Conservation (phyloP, 1,140 invertebrate genomes). For the Lasioglossum albipes region DNA sequence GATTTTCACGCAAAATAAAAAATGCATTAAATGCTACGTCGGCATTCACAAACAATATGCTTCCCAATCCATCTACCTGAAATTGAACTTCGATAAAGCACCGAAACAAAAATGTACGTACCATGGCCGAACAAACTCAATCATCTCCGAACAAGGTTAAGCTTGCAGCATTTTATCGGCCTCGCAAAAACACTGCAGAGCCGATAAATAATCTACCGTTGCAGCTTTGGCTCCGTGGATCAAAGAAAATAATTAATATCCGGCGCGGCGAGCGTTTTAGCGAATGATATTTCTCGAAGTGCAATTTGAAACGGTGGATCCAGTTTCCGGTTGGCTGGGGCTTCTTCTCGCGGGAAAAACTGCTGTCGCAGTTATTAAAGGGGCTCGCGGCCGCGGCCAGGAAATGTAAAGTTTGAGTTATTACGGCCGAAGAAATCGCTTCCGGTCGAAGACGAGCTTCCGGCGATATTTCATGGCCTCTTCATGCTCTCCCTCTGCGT, state of each 20-base stretch:
- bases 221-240: not conserved
- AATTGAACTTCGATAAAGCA: too few relatives aligned
- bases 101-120: too few relatives aligned
- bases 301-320: not conserved
- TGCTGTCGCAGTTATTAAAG: not conserved
- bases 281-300: not conserved
- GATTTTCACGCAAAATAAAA: too few relatives aligned
- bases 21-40: too few relatives aligned
- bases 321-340: not conserved
- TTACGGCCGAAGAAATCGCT: slow-evolving; percentile 14
- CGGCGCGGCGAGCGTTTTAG: not conserved
- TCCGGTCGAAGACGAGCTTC: slow-evolving; percentile 33
- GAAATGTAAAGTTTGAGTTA: slow-evolving; percentile 27
- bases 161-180: too few relatives aligned
- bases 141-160: too few relatives aligned
- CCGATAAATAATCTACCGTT: too few relatives aligned
- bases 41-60: too few relatives aligned
- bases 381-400: not conserved
- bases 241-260: not conserved
- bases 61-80: too few relatives aligned
- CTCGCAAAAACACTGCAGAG: too few relatives aligned
- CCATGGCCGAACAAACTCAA: too few relatives aligned
- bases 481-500: not conserved
- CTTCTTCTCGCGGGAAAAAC: not conserved
- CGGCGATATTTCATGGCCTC: slow-evolving; percentile 40